These are phyloP conservation scores for Hirudo medicinalis DNA, from an alignment of 1,140 invertebrate genomes.

Conservation along the genomic window DNA sequence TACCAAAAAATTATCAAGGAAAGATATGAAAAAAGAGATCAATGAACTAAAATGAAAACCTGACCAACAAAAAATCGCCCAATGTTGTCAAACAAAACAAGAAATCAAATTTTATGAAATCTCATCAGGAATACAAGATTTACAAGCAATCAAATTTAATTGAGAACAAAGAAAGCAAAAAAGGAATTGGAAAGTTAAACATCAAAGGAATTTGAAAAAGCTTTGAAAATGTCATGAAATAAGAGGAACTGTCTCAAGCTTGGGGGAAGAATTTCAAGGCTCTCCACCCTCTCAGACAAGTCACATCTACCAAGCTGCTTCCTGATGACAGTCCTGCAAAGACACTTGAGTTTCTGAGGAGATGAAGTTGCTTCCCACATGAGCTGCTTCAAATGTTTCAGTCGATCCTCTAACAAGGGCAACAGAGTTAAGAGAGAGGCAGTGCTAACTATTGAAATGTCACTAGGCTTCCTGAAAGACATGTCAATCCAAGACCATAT, in stretches of 20 bases:
- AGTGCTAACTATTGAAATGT: background rate
- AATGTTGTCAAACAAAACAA: background rate
- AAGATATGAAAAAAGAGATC: background rate
- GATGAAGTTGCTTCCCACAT: constrained; percentile 14
- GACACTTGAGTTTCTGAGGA: constrained; percentile 20
- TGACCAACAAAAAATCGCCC: background rate
- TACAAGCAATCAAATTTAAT: background rate
- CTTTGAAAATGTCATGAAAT: constrained; percentile 21
- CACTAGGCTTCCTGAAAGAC: background rate
- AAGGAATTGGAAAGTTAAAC: constrained; percentile 16
- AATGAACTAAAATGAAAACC: background rate
- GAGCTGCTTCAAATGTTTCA: constrained; percentile 18
- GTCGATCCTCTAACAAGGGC: background rate
- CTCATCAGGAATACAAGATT: background rate
- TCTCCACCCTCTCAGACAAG: constrained; percentile 14
- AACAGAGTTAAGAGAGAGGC: background rate
- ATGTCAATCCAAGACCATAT: constrained; percentile 19
- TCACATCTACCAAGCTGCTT: constrained; percentile 18
- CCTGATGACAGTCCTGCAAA: constrained; percentile 12
- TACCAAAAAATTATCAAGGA: too few species aligned
- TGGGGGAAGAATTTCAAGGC: constrained; percentile 16
- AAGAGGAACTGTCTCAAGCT: constrained; percentile 19
- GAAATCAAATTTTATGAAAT: too few species aligned
- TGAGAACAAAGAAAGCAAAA: background rate
- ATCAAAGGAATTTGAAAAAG: constrained; percentile 20